A percentile compares a stretch with the other conserved stretches of the same genome.
Evolutionary conservation across 2,888 invertebrate genomes (phyloP).

Genomic region (Mellilla xanthometata): DNA sequence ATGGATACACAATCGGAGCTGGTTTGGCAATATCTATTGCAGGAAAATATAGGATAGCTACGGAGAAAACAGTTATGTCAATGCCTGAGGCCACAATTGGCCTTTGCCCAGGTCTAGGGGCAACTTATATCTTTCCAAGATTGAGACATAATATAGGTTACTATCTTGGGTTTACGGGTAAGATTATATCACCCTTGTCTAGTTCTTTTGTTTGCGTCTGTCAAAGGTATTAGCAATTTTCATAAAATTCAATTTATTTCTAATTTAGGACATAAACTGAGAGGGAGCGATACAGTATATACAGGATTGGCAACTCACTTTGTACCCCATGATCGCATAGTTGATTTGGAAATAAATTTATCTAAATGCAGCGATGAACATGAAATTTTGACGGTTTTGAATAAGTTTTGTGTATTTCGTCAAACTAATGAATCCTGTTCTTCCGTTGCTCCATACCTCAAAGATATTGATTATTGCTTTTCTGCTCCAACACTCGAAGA

Average conservation of each 20-base stretch:
- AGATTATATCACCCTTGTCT: too few species aligned
- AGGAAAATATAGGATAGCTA: constrained; percentile 95
- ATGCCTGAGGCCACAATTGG: constrained; percentile 99
- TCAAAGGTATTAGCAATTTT: too few species aligned
- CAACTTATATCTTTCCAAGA: constrained; percentile 94
- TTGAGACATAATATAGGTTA: constrained; percentile 92
- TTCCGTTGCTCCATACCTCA: constrained; percentile 85
- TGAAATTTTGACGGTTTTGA: constrained; percentile 81
- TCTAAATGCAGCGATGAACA: constrained; percentile 69
- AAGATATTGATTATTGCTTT: constrained; percentile 91
- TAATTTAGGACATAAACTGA: constrained; percentile 78
- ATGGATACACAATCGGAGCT: constrained; percentile 99
- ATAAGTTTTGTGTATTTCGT: constrained; percentile 83
- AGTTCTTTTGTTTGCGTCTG: too few species aligned
- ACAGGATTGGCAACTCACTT: constrained; percentile 97
- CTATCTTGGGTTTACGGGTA: constrained; percentile 95
- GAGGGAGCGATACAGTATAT: constrained; percentile 90
- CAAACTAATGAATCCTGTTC: constrained; percentile 87
- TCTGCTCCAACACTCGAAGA: constrained; percentile 89
- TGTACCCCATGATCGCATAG: constrained; percentile 84
- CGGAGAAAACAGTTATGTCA: constrained; percentile 96
- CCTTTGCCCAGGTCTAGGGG: constrained; percentile 98
- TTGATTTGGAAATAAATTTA: constrained; percentile 85
- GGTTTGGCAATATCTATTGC: constrained; percentile 98
- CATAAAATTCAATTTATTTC: too few species aligned